phyloP scores from a whole-genome alignment of 2,888 invertebrate genomes.

The Slavum lentiscoides region DNA sequence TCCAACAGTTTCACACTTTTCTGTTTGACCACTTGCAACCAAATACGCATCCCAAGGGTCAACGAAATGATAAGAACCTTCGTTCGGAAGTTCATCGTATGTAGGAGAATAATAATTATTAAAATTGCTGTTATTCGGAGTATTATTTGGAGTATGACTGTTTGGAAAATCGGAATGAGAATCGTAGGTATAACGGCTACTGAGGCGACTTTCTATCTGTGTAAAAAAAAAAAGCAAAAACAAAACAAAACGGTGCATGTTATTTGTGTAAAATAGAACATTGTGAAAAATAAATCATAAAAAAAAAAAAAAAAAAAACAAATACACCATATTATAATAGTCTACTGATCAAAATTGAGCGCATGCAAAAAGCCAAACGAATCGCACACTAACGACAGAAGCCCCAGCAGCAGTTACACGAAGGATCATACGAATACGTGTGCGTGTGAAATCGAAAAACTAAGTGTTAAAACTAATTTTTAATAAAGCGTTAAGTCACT shows the following conservation, averaged over 20 bases:
- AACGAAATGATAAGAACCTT: slow-evolving; percentile 59
- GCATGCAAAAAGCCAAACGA: slow-evolving; percentile 43
- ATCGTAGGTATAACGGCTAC: slow-evolving; percentile 55
- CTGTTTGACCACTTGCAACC: background rate
- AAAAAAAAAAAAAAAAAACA: slow-evolving; percentile 7
- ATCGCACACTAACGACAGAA: background rate
- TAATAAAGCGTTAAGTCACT: slow-evolving; percentile 33
- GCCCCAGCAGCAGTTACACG: slow-evolving; percentile 51
- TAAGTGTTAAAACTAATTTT: slow-evolving; percentile 11
- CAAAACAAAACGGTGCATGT: slow-evolving; percentile 54
- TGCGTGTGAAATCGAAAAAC: slow-evolving; percentile 2
- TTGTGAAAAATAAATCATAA: slow-evolving; percentile 36
- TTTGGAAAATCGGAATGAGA: slow-evolving; percentile 14
- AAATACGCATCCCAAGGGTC: slow-evolving; percentile 76
- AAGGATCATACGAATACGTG: slow-evolving; percentile 13
- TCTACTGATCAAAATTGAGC: background rate
- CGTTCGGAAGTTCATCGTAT: slow-evolving; percentile 39
- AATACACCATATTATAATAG: slow-evolving; percentile 14
- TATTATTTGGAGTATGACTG: slow-evolving; percentile 22
- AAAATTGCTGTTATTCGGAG: slow-evolving; percentile 19
- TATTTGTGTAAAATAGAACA: slow-evolving; percentile 52
- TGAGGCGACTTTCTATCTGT: slow-evolving; percentile 56
- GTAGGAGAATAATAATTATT: slow-evolving; percentile 6
- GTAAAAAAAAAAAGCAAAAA: slow-evolving; percentile 51
- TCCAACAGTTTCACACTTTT: background rate